These are phyloP conservation scores for Pachydiplax longipennis DNA, from an alignment of 2,888 invertebrate species.

Conservation along the genomic window DNA sequence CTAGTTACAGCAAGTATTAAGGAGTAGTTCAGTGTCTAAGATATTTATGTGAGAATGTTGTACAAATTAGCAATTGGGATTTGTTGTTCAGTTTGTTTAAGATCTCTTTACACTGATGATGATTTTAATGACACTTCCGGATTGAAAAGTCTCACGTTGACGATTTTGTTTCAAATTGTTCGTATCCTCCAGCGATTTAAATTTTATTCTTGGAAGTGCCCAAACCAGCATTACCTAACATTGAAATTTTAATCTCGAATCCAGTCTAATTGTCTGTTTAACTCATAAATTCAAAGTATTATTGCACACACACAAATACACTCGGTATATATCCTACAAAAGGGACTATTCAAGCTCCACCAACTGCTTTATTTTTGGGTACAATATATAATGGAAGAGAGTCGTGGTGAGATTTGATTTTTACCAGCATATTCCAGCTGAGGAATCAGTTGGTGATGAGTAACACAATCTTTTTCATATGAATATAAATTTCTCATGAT, in stretches of 20 bases:
- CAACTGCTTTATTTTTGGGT: too few relatives aligned
- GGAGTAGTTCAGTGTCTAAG: neutral
- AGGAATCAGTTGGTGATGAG: neutral
- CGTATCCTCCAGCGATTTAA: neutral
- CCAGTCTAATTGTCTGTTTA: neutral
- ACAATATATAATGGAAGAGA: too few relatives aligned
- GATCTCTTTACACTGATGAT: neutral
- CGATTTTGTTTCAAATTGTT: neutral
- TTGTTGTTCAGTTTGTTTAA: neutral
- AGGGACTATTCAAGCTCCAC: neutral
- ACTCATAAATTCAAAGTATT: neutral
- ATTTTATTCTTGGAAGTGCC: neutral
- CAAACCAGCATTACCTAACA: neutral
- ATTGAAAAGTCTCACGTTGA: neutral
- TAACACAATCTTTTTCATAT: neutral
- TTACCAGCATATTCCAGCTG: too few relatives aligned
- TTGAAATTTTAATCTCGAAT: neutral
- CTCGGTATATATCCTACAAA: neutral
- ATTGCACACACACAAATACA: neutral
- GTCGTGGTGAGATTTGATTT: too few relatives aligned
- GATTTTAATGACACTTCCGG: neutral
- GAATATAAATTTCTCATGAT: neutral
- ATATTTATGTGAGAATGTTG: conserved; percentile 24
- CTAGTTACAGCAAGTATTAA: conserved; percentile 7
- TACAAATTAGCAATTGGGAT: neutral